phyloP scores from a whole-genome alignment of 2,113 vertebrate genomes.

The Heterocephalus glaber region DNA sequence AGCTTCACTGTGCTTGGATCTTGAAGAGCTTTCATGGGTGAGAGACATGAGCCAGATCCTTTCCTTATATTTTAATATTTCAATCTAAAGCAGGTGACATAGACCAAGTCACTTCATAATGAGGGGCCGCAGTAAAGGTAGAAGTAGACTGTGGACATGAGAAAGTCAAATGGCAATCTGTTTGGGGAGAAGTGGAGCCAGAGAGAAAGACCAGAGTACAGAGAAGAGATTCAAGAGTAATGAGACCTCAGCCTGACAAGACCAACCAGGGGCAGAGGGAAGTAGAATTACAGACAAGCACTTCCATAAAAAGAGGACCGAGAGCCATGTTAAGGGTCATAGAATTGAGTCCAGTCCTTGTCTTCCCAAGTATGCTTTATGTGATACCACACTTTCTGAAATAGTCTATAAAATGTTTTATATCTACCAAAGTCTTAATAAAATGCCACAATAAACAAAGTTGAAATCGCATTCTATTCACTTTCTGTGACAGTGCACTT shows the following conservation, averaged over 20 bases:
- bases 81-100: neutral
- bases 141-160: neutral
- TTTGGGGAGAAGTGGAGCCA: neutral
- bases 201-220: neutral
- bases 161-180: neutral
- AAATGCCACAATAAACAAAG: neutral
- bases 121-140: neutral
- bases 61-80: neutral
- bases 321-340: neutral
- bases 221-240: neutral
- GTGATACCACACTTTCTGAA: neutral
- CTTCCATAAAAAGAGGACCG: neutral
- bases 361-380: neutral
- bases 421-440: neutral
- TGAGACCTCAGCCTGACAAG: no score
- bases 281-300: neutral
- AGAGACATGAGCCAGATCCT: neutral
- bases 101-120: neutral
- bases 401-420: neutral
- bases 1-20: neutral
- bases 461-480: neutral
- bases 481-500: neutral
- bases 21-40: neutral
- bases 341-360: neutral
- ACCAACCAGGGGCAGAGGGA: neutral